Evolutionary conservation across 1,140 invertebrate genomes (phyloP).

Genomic region (Lysiphlebus fabarum): DNA sequence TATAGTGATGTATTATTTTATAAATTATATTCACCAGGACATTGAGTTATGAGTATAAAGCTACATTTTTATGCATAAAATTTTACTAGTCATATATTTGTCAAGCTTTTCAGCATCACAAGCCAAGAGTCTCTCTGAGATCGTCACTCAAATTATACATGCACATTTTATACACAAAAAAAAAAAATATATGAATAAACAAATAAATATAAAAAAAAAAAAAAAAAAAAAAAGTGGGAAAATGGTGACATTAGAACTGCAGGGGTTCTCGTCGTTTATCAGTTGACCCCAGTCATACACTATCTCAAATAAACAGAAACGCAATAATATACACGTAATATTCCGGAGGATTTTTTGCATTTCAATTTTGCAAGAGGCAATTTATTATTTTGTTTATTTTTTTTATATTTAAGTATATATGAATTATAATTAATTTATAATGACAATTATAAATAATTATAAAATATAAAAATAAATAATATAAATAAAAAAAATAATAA

Average conservation of each 20-base stretch:
- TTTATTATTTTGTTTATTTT: neutral
- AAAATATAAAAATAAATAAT: conserved; percentile 36
- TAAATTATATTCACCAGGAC: no score
- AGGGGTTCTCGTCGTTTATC: conserved; percentile 13
- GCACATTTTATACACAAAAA: neutral
- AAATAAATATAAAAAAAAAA: no score
- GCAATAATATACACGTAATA: neutral
- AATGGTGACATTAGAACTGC: conserved; percentile 1
- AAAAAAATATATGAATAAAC: conserved; percentile 23
- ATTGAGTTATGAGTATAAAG: no score
- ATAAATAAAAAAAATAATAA: conserved; percentile 35
- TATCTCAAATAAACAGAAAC: conserved; percentile 1
- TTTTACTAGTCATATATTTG: no score
- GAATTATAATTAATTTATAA: neutral
- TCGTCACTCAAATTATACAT: no score
- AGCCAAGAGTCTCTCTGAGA: no score
- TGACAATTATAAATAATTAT: no score
- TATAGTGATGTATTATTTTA: no score
- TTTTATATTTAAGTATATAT: neutral
- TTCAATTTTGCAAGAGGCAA: neutral
- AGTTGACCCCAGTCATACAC: conserved; percentile 4
- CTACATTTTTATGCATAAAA: no score
- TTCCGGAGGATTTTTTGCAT: neutral
- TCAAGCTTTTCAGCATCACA: no score
- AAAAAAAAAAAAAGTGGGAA: no score